phyloP scores from a whole-genome alignment of 2,888 invertebrate species.

The Euzophera pinguis region DNA sequence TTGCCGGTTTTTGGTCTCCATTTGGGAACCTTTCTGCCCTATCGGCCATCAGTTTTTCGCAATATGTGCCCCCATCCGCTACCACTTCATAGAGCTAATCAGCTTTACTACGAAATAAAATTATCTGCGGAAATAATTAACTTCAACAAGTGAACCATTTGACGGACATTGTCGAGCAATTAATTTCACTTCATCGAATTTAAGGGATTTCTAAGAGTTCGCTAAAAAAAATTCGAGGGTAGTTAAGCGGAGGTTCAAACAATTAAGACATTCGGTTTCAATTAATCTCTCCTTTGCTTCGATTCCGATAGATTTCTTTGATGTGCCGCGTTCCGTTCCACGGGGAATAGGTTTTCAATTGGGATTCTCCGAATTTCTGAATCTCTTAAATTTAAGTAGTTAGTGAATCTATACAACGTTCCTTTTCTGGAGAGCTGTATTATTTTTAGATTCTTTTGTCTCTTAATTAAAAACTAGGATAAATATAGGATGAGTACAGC shows the following conservation, averaged over 20 bases:
- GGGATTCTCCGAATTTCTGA: background rate
- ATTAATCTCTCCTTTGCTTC: constrained; percentile 31
- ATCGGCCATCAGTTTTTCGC: no score
- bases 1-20: no score
- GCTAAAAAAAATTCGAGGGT: constrained; percentile 24
- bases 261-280: constrained; percentile 34
- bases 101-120: no score
- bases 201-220: background rate
- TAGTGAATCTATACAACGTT: no score
- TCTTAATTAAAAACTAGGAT: no score
- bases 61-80: no score
- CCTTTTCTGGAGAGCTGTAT: no score
- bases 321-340: constrained; percentile 25
- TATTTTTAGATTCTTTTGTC: no score
- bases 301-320: constrained; percentile 38
- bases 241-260: constrained; percentile 24
- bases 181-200: background rate
- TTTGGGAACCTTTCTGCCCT: no score
- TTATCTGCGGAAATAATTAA: background rate
- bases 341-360: constrained; percentile 22
- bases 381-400: no score
- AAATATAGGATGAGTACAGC: no score
- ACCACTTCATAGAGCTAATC: no score
- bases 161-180: background rate
- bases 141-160: background rate